Conservation (phyloP, 2,888 invertebrate species). For the Cyrtodaria siliqua region DNA sequence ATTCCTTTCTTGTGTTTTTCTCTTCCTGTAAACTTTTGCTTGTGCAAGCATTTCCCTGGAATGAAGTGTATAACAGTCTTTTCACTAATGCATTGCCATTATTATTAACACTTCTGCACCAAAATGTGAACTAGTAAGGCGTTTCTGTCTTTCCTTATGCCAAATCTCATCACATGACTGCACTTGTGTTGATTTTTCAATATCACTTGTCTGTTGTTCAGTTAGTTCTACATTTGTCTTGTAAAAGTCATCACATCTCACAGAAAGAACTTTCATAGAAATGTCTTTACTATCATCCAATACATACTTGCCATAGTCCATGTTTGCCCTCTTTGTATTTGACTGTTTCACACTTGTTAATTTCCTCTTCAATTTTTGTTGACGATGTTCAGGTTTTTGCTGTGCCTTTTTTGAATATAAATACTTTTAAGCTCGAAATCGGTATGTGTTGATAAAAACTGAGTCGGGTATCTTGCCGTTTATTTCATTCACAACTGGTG, state of each 20-base stretch:
- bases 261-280: not conserved
- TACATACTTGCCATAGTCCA: not conserved
- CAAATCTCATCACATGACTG: not conserved
- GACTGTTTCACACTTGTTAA: not conserved
- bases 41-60: slow-evolving; percentile 9
- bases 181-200: not conserved
- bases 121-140: slow-evolving; percentile 30
- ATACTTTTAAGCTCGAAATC: no score
- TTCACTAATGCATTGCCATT: no score
- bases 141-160: not conserved
- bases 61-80: slow-evolving; percentile 12
- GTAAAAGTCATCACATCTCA: not conserved
- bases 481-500: no score
- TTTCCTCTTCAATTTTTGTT: no score
- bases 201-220: not conserved
- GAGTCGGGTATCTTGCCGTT: no score
- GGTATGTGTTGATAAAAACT: no score
- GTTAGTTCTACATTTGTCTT: slow-evolving; percentile 2
- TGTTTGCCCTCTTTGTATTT: not conserved
- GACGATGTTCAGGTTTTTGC: no score
- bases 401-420: no score
- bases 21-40: slow-evolving; percentile 23
- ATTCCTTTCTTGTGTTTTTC: slow-evolving; percentile 24
- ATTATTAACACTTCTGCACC: slow-evolving; percentile 17
- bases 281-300: slow-evolving; percentile 5